Conservation (phyloP, 2,113 vertebrate genomes). For the Cryptotis parvus region DNA sequence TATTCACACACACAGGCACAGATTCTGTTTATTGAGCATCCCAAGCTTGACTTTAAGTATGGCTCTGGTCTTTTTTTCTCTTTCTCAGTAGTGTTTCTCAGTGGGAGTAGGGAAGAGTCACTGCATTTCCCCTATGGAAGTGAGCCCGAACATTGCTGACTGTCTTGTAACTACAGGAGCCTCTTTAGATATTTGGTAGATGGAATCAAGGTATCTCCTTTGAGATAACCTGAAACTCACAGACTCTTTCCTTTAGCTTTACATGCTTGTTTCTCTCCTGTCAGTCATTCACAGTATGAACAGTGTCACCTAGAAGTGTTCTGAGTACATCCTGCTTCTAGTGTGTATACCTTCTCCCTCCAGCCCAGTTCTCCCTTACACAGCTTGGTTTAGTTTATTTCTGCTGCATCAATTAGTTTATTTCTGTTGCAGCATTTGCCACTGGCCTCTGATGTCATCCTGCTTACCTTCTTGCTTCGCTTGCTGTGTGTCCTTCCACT, state of each 20-base stretch:
- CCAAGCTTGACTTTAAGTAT: neutral
- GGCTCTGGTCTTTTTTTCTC: neutral
- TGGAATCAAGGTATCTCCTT: neutral
- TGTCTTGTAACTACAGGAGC: neutral
- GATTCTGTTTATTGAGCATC: neutral
- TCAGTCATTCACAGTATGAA: fast-evolving
- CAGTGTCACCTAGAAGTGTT: neutral
- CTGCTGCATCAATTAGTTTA: too few species aligned
- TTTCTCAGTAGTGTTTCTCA: neutral
- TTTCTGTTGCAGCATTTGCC: neutral
- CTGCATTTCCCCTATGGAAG: neutral
- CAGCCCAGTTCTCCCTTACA: neutral
- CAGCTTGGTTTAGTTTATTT: fast-evolving
- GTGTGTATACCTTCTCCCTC: neutral
- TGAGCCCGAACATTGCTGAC: neutral
- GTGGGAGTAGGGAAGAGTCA: neutral
- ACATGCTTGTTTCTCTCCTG: neutral
- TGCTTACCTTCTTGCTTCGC: neutral
- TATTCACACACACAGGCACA: neutral
- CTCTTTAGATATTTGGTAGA: neutral
- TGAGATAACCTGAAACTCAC: neutral
- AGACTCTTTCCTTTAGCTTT: neutral
- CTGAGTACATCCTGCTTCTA: neutral
- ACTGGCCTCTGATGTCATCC: neutral
- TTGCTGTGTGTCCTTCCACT: neutral